These are phyloP conservation scores for Drosophila cognata DNA, from an alignment of 2,888 invertebrate genomes.

Conservation along the genomic window DNA sequence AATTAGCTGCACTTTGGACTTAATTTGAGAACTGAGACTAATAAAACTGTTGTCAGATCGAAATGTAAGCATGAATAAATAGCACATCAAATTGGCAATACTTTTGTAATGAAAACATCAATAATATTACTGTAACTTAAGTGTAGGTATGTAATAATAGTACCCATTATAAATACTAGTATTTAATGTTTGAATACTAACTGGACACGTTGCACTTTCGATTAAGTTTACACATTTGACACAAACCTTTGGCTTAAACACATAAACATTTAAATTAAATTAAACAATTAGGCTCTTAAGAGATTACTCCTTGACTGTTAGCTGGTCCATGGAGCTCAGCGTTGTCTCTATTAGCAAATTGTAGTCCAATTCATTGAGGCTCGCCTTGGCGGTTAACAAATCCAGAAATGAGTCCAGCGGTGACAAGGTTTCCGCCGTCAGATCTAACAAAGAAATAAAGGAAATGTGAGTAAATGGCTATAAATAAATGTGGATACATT, in stretches of 20 bases:
- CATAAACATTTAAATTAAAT: slow-evolving; percentile 12
- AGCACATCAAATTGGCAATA: background rate
- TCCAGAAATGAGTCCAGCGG: slow-evolving; percentile 94
- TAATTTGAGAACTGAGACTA: slow-evolving; percentile 1
- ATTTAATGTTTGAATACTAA: slow-evolving; percentile 1
- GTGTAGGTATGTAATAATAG: background rate
- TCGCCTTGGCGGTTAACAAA: slow-evolving; percentile 94
- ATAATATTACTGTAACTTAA: background rate
- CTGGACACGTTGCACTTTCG: background rate
- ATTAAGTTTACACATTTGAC: slow-evolving; percentile 35
- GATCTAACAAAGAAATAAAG: slow-evolving; percentile 86
- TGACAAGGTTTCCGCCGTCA: slow-evolving; percentile 90
- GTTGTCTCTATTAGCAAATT: slow-evolving; percentile 94
- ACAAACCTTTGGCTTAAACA: slow-evolving; percentile 42
- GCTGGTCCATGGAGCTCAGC: slow-evolving; percentile 83
- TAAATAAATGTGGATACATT: background rate
- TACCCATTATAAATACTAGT: slow-evolving; percentile 14
- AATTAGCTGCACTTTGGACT: slow-evolving; percentile 15
- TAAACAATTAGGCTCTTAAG: slow-evolving; percentile 5
- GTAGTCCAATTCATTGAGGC: slow-evolving; percentile 93
- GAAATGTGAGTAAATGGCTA: background rate
- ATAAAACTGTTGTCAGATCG: background rate
- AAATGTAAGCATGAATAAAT: slow-evolving; percentile 1
- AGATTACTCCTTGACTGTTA: slow-evolving; percentile 60
- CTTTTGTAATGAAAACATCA: background rate